Conservation (phyloP, 2,888 invertebrate species). For the Schizaphis graminum region DNA sequence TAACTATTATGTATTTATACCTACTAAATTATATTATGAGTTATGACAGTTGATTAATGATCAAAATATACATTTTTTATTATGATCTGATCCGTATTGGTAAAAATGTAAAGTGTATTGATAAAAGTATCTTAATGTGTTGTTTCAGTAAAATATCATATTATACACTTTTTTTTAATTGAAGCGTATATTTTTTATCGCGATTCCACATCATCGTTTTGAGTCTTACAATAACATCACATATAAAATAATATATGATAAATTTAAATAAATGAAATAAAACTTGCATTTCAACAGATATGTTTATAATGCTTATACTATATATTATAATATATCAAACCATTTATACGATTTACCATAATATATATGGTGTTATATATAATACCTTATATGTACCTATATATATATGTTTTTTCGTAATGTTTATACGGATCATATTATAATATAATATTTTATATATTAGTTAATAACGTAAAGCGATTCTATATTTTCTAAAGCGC, state of each 20-base stretch:
- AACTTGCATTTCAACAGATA: neutral
- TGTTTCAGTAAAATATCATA: too few relatives aligned
- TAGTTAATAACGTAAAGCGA: neutral
- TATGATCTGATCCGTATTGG: too few relatives aligned
- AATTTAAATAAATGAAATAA: neutral
- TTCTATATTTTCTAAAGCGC: neutral
- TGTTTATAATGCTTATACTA: neutral
- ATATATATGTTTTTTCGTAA: neutral
- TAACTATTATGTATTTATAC: too few relatives aligned
- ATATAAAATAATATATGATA: neutral
- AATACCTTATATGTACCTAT: neutral
- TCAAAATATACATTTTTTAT: too few relatives aligned
- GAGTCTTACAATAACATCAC: neutral
- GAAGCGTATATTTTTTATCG: too few relatives aligned
- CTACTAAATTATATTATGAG: too few relatives aligned
- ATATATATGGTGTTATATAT: neutral
- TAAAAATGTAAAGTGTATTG: too few relatives aligned
- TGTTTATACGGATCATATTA: neutral
- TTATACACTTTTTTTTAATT: too few relatives aligned
- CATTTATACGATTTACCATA: neutral
- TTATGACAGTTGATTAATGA: too few relatives aligned
- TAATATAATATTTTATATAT: neutral
- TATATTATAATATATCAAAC: neutral
- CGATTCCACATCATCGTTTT: too few relatives aligned
- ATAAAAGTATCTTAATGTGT: too few relatives aligned